Evolutionary conservation across 2,888 invertebrate genomes (phyloP), one percentile per base, ranked within the genome.

Genomic region (Petrolisthes manimaculis): DNA sequence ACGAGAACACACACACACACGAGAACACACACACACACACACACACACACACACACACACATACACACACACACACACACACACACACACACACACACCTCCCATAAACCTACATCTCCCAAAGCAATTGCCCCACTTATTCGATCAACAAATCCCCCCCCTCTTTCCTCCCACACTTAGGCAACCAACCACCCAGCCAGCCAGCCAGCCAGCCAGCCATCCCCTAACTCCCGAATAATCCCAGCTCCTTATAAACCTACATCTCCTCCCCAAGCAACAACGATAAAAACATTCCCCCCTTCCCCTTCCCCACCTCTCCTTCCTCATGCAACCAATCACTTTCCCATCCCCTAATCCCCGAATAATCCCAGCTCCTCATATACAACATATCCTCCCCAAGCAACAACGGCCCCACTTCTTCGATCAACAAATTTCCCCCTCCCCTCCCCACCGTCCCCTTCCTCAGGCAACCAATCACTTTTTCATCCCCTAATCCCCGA

Each of bases 31-130:
- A 82, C 67, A 24, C 61, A 67, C 24, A 67, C 24, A 82, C 82
- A 82, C 67, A 21, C 24, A 82, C 61, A 82, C 82, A 82, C 67
- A 61, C 82, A 82, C 69, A 69, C 69, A 82, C 56, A n/a, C n/a
- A n/a, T n/a, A n/a, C n/a, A n/a, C n/a, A n/a, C n/a, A n/a, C n/a
- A n/a, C n/a, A n/a, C n/a, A n/a, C n/a, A n/a, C n/a, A n/a, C n/a
- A n/a, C n/a, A n/a, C n/a, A n/a, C n/a, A n/a, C n/a, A n/a, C n/a
- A n/a, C n/a, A n/a, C n/a, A n/a, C n/a, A n/a, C n/a, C n/a, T n/a
- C n/a, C n/a, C n/a, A n/a, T n/a, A n/a, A n/a, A n/a, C n/a, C n/a
- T n/a, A n/a, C n/a, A n/a, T n/a, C n/a, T n/a, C n/a, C n/a, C n/a
- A n/a, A n/a, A n/a, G n/a, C n/a, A n/a, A n/a, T n/a, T n/a, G n/a